Base-by-base conservation (phyloP, 2,888 invertebrate species). In the Hoplodrina blanda region DNA sequence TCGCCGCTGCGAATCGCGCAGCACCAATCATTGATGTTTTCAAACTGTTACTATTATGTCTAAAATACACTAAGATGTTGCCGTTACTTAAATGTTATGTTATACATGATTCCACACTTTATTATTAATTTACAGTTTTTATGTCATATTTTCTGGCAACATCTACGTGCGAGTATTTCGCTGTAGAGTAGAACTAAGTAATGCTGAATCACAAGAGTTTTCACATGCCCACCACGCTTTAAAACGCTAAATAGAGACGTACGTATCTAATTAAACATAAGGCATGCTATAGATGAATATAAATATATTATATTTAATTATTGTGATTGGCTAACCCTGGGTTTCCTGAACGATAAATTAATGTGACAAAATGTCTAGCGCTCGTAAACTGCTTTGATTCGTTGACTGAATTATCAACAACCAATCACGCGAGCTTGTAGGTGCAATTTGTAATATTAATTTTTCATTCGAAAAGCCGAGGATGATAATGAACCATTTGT, bases 161-260 rank as follows among this genome's bases (percentile, higher is more conserved):
- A 95, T 96, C 95, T 94, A 91, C 92, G 92, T 93, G 94, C 52
- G 54, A 67, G 70, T 78, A 76, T 73, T 82, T 84, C 76, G 84
- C 84, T 76, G 88, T 93, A 91, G 90, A 83, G 78, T 91, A 91
- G 89, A 73, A 75, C 76, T 83, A 68, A 81, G 68, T 78, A 82
- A 82, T 74, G 82, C 64, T 81, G 57, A 83, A 65, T 83, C 88
- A 90, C 87, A 70, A 81, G 56, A 82, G 83, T 80, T 88, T 88
- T 84, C 85, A 85, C 80, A 78, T 81, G 78, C 85, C 89, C 85
- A 83, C 88, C 89, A 90, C 90, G 91, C 91, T 91, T 91, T 71
- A 46, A 71, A 84, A 86, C 74, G 89, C 90, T 90, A 80, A 82
- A 81, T 80, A 76, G 85, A 83, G 73, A 80, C 64, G 62, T 73